Percentiles rank a stretch among this genome's conserved stretches.
Conservation (phyloP, 1,140 invertebrate genomes). For the Saccostrea glomerata region DNA sequence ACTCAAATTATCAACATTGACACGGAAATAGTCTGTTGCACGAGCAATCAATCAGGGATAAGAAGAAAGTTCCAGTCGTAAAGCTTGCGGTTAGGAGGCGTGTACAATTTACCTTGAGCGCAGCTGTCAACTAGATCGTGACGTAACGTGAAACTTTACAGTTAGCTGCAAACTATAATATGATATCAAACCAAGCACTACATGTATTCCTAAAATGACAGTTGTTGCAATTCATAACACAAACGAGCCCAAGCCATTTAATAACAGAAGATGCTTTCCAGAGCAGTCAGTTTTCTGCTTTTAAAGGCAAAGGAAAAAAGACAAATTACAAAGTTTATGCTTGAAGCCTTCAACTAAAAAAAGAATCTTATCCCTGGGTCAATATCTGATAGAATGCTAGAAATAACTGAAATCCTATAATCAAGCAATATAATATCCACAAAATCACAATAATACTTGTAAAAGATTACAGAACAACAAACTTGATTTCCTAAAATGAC, state of each 20-base stretch:
- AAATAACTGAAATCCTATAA: conserved; percentile 16
- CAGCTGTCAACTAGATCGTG: too few species aligned
- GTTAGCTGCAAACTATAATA: too few species aligned
- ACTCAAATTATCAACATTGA: too few species aligned
- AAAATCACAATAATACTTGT: conserved; percentile 22
- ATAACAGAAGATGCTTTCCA: not conserved
- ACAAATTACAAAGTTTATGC: not conserved
- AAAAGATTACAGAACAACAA: conserved; percentile 24
- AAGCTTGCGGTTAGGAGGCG: too few species aligned
- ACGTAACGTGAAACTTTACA: too few species aligned
- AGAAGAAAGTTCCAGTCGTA: too few species aligned
- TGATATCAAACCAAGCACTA: not conserved
- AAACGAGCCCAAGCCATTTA: not conserved
- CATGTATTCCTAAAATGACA: not conserved
- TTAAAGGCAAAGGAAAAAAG: not conserved
- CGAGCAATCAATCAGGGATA: too few species aligned
- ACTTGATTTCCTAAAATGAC: conserved; percentile 20
- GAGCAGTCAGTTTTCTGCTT: not conserved
- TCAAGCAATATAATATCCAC: not conserved
- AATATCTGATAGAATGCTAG: not conserved
- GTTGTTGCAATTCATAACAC: not conserved
- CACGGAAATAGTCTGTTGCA: too few species aligned
- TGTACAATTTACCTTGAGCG: too few species aligned
- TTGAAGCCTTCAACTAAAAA: not conserved
- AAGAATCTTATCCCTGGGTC: not conserved